Conservation (phyloP, 2,888 invertebrate species). For the Chesias legatella region DNA sequence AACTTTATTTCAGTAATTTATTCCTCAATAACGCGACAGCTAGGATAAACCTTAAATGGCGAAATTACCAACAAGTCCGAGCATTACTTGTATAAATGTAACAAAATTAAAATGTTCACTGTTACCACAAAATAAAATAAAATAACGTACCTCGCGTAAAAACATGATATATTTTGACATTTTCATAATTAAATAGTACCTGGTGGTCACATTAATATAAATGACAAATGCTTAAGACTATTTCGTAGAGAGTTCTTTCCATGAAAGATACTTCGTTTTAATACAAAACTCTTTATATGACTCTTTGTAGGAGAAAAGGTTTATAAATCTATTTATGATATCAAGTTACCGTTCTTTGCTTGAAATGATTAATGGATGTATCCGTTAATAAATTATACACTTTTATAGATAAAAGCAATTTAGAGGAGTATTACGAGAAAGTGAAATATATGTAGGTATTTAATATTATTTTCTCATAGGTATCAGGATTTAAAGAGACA, state of each 20-base stretch:
- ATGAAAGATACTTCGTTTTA: conserved; percentile 4
- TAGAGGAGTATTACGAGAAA: too few species aligned
- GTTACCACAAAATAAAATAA: too few species aligned
- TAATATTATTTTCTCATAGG: too few species aligned
- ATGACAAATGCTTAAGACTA: not conserved
- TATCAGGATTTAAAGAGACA: too few species aligned
- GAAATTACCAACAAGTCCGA: too few species aligned
- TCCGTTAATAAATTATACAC: not conserved
- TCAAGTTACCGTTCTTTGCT: conserved; percentile 6
- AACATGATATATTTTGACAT: not conserved
- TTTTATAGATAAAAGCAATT: not conserved
- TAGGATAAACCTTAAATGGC: too few species aligned
- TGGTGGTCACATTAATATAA: not conserved
- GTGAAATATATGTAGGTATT: too few species aligned
- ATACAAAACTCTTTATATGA: not conserved
- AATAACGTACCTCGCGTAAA: too few species aligned
- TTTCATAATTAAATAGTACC: not conserved
- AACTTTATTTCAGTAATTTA: too few species aligned
- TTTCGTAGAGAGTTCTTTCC: conserved; percentile 5
- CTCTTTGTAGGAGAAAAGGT: not conserved
- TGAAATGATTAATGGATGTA: conserved; percentile 8
- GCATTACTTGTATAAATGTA: too few species aligned
- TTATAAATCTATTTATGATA: conserved; percentile 12
- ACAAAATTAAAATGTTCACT: too few species aligned
- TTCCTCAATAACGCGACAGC: too few species aligned